Evolutionary conservation across 37 sponge, comb jelly and placozoan species (phyloP).

Genomic region (Bolinopsis microptera): DNA sequence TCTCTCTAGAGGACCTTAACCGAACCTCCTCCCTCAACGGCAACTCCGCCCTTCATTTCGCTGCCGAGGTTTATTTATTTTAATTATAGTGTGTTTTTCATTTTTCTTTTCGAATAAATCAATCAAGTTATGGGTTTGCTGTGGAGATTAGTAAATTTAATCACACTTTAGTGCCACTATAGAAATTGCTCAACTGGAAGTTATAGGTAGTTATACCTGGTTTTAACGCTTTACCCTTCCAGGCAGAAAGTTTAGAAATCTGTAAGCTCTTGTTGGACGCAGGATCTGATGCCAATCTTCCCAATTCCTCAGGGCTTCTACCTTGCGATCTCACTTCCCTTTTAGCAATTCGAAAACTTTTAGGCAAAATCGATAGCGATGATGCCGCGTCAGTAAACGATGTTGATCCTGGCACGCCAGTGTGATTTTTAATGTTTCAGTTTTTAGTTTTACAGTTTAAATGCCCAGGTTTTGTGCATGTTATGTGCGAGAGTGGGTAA

Average conservation of each 20-base stretch:
- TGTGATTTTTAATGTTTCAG: slow-evolving; percentile 20
- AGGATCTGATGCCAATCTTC: neutral
- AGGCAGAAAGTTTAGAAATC: neutral
- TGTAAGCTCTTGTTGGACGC: neutral
- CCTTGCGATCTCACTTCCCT: neutral
- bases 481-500: neutral
- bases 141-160: too few species aligned
- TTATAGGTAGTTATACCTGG: too few species aligned
- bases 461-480: neutral
- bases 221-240: neutral
- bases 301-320: neutral
- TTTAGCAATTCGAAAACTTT: neutral
- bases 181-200: too few species aligned
- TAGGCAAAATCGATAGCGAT: neutral
- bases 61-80: neutral
- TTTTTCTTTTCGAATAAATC: too few species aligned
- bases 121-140: too few species aligned
- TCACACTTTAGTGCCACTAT: too few species aligned
- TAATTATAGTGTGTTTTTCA: neutral
- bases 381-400: neutral
- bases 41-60: slow-evolving; percentile 30
- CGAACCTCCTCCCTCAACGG: neutral
- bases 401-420: slow-evolving; percentile 31
- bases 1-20: neutral
- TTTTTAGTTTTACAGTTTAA: neutral